Conservation (phyloP, 2,888 invertebrate genomes). For the Netelia virgata region DNA sequence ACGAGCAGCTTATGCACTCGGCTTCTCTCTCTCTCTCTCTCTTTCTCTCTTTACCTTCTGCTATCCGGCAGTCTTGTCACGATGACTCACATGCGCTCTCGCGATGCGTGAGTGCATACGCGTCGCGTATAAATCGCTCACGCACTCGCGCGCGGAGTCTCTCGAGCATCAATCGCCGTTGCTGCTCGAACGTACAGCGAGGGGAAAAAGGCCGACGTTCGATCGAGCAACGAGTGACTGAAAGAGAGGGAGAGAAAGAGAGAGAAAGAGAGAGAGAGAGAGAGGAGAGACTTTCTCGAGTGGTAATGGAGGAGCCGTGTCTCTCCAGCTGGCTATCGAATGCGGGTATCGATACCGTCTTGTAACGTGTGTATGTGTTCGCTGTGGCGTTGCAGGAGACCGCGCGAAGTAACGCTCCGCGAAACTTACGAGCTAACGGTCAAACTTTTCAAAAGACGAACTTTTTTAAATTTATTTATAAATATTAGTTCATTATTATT, state of each 20-base stretch:
- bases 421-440: background rate
- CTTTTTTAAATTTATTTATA: too few species aligned
- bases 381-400: constrained; percentile 19
- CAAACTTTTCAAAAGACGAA: background rate
- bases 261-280: constrained; percentile 35
- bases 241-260: constrained; percentile 25
- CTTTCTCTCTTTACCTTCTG: constrained; percentile 37
- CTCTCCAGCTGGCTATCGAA: constrained; percentile 76
- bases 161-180: constrained; percentile 75
- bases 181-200: background rate
- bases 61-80: constrained; percentile 74
- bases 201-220: background rate
- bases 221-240: background rate
- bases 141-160: constrained; percentile 71
- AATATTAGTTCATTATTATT: too few species aligned
- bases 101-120: constrained; percentile 73
- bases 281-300: constrained; percentile 74
- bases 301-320: constrained; percentile 83
- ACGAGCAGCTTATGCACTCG: constrained; percentile 17
- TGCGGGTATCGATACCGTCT: constrained; percentile 78
- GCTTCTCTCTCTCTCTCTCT: constrained; percentile 4
- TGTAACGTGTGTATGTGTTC: constrained; percentile 56
- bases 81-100: constrained; percentile 73
- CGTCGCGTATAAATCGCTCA: constrained; percentile 77
- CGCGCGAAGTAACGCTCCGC: constrained; percentile 14